phyloP scores from a whole-genome alignment of 2,888 invertebrate genomes.

The Tiphia femorata region DNA sequence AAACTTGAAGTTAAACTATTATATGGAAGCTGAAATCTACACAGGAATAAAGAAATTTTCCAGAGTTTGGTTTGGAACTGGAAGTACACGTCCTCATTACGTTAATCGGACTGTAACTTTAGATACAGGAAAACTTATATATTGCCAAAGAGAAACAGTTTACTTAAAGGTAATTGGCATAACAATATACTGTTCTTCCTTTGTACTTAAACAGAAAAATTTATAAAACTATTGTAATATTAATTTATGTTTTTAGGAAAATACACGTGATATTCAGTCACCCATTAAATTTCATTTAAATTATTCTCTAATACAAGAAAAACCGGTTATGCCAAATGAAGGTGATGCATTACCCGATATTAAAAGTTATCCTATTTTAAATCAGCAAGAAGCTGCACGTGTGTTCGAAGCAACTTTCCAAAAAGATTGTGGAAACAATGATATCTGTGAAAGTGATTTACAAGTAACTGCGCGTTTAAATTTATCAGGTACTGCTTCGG shows the following conservation, averaged over 20 bases:
- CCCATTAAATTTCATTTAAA: slow-evolving; percentile 89
- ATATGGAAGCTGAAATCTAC: slow-evolving; percentile 87
- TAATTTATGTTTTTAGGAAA: slow-evolving; percentile 71
- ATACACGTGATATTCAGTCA: slow-evolving; percentile 88
- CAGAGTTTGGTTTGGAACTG: slow-evolving; percentile 81
- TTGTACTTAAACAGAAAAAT: no score
- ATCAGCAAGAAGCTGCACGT: slow-evolving; percentile 86
- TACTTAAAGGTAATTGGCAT: slow-evolving; percentile 77
- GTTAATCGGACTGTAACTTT: slow-evolving; percentile 76
- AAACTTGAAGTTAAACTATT: slow-evolving; percentile 76
- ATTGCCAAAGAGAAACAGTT: slow-evolving; percentile 84
- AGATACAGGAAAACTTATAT: slow-evolving; percentile 72
- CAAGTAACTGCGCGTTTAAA: slow-evolving; percentile 75
- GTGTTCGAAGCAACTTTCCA: slow-evolving; percentile 88
- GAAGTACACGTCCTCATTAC: slow-evolving; percentile 72
- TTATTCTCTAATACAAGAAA: slow-evolving; percentile 82
- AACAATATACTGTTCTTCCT: no score
- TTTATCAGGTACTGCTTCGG: slow-evolving; percentile 69
- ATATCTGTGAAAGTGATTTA: slow-evolving; percentile 87
- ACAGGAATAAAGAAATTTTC: slow-evolving; percentile 82
- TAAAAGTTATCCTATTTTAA: slow-evolving; percentile 87
- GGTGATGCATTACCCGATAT: slow-evolving; percentile 77
- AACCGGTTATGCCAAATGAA: slow-evolving; percentile 72
- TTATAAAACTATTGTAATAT: no score
- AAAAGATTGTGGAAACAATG: slow-evolving; percentile 92